Evolutionary conservation across 2,888 invertebrate genomes (phyloP).

Genomic region (Pachymerium ferrugineum): DNA sequence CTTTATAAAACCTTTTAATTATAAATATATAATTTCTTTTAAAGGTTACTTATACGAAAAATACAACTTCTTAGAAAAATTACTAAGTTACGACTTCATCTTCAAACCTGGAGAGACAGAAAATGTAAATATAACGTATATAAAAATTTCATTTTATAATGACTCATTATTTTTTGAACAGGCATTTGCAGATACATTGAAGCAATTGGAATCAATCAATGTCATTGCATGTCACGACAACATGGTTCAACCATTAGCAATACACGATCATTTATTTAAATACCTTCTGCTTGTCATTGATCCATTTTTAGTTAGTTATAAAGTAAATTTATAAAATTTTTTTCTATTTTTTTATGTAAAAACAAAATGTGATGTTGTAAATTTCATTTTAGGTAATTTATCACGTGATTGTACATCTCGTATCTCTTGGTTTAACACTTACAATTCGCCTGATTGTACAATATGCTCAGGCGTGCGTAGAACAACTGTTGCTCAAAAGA

Average conservation of each 20-base stretch:
- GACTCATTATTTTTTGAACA: background rate
- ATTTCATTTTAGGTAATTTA: background rate
- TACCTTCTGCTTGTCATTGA: background rate
- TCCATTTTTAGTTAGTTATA: background rate
- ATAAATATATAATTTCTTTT: background rate
- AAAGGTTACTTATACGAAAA: background rate
- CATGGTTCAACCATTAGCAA: background rate
- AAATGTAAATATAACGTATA: background rate
- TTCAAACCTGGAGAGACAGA: background rate
- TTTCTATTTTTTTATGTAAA: background rate
- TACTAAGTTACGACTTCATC: background rate
- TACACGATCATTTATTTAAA: background rate
- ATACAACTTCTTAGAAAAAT: background rate
- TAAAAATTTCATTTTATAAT: background rate
- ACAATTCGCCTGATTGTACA: background rate
- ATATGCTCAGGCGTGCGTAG: slow-evolving; percentile 23
- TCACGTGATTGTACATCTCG: background rate
- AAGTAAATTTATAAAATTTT: background rate
- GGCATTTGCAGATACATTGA: background rate
- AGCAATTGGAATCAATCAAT: background rate
- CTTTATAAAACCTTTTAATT: background rate
- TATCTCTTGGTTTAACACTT: background rate
- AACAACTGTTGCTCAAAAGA: background rate
- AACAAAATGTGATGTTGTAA: background rate
- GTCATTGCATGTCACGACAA: background rate